Percentiles rank a stretch among this genome's conserved stretches.
Evolutionary conservation across 2,888 invertebrate genomes (phyloP).

Genomic region (Priocnemis perturbator): DNA sequence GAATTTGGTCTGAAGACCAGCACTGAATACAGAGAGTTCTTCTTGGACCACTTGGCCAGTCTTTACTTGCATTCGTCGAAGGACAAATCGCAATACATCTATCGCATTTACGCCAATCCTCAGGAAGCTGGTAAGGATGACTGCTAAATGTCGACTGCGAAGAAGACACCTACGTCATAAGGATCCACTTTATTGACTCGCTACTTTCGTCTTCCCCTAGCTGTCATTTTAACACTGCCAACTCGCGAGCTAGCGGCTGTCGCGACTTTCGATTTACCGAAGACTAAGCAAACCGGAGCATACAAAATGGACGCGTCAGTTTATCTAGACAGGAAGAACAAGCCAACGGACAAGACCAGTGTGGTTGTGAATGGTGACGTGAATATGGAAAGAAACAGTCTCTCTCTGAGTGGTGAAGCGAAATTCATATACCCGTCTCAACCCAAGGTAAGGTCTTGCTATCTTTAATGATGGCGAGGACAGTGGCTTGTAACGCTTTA

Average conservation of each 20-base stretch:
- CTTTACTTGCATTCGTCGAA: slow-evolving; percentile 82
- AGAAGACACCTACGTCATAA: too few species aligned
- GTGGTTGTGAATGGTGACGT: slow-evolving; percentile 78
- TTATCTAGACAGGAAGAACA: slow-evolving; percentile 84
- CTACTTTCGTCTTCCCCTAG: slow-evolving; percentile 44
- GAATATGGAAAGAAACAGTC: slow-evolving; percentile 75
- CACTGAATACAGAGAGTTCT: slow-evolving; percentile 78
- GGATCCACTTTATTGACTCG: too few species aligned
- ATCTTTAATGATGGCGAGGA: neutral
- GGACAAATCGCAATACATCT: slow-evolving; percentile 84
- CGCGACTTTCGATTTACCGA: slow-evolving; percentile 70
- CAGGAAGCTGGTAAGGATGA: slow-evolving; percentile 78
- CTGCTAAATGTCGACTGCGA: too few species aligned
- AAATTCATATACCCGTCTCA: slow-evolving; percentile 83
- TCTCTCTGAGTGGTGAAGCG: slow-evolving; percentile 77
- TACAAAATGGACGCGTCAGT: slow-evolving; percentile 80
- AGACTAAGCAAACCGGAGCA: slow-evolving; percentile 76
- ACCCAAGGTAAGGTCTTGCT: slow-evolving; percentile 75
- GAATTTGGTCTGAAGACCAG: slow-evolving; percentile 84
- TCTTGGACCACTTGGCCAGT: slow-evolving; percentile 83
- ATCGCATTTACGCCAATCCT: slow-evolving; percentile 81
- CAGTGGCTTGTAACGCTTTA: too few species aligned
- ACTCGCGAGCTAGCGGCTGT: slow-evolving; percentile 82
- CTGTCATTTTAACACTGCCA: slow-evolving; percentile 80
- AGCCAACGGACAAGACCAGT: slow-evolving; percentile 82